Base-by-base conservation (phyloP, 2,113 vertebrate species). In the Xyliphius kryptos region DNA sequence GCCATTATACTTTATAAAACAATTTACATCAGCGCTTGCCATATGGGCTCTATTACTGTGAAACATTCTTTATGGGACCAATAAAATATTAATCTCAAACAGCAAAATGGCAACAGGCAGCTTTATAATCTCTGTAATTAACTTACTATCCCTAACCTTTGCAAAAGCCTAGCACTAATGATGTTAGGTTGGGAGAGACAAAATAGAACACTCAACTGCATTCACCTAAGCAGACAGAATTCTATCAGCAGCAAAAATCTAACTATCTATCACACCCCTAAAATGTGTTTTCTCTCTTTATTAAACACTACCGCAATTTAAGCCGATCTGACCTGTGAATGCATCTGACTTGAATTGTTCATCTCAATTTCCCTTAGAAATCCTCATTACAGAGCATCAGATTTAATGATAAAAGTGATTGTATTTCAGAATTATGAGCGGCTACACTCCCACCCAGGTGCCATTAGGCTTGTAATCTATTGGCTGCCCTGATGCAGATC, bases 381-480 rank as follows among this genome's bases (percentile, higher is more conserved):
- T 7, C 32, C 51, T 64, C 50, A 72, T 69, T 70, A 61, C 67
- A 67, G 37, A 60, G 53, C 22, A 36, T 16, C 6, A 49, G 64
- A 66, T 66, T 59, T 47, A 51, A 63, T 63, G 68, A 83, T 68
- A 68, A 74, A 74, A 68, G 46, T 67, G 55, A 71, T 71, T 38
- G 38, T 68, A 68, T 63, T 69, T 58, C 38, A 47, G 65, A 70
- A 59, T 19, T 21, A 56, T 49, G 64, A 55, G 71, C 62, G 49
- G 49, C 11, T 17, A 26, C 22, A 37, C 56, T 55, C 17, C 44
- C 61, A 40, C 52, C 40, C 52, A 63, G 60, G 51, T 67, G 56
- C 63, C 67, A 76, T 70, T 76, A 73, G 64, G 56, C 46, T 61
- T 54, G 63, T 48, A 70, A 76, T 73, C 66, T 66, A 37, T 61